Evolutionary conservation across 2,113 vertebrate species (phyloP).

Genomic region (Chionis minor): DNA sequence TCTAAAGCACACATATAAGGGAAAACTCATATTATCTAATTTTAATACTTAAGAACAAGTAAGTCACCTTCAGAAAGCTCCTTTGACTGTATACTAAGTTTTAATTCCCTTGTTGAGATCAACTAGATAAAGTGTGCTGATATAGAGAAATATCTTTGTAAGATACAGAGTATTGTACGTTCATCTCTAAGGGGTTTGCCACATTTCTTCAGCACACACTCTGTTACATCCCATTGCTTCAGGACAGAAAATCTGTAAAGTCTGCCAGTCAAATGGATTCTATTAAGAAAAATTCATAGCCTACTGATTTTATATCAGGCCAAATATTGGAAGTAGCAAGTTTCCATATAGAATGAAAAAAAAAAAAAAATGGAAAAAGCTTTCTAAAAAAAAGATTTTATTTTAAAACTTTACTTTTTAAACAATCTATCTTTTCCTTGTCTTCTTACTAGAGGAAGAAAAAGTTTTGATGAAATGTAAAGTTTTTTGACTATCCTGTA

Average conservation of each 20-base stretch:
- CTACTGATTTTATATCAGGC: background rate
- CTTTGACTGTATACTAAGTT: background rate
- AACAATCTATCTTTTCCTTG: background rate
- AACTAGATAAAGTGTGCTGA: background rate
- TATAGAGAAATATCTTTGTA: background rate
- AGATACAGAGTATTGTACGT: background rate
- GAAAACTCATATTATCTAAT: background rate
- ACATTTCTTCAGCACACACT: background rate
- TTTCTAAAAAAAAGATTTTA: background rate
- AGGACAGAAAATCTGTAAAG: background rate
- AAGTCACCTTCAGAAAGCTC: background rate
- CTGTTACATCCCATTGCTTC: background rate
- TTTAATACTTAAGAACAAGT: background rate
- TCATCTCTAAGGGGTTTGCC: background rate
- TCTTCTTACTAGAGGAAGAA: background rate
- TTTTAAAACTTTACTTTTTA: background rate
- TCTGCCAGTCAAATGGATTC: background rate
- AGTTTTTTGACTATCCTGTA: background rate
- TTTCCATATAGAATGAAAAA: background rate
- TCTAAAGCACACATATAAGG: background rate
- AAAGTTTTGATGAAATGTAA: background rate
- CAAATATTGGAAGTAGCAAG: background rate
- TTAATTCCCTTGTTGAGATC: background rate
- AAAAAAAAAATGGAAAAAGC: background rate
- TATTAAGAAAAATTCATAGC: background rate